phyloP scores from a whole-genome alignment of 2,113 vertebrate genomes.

The Dendrocopos noguchii region DNA sequence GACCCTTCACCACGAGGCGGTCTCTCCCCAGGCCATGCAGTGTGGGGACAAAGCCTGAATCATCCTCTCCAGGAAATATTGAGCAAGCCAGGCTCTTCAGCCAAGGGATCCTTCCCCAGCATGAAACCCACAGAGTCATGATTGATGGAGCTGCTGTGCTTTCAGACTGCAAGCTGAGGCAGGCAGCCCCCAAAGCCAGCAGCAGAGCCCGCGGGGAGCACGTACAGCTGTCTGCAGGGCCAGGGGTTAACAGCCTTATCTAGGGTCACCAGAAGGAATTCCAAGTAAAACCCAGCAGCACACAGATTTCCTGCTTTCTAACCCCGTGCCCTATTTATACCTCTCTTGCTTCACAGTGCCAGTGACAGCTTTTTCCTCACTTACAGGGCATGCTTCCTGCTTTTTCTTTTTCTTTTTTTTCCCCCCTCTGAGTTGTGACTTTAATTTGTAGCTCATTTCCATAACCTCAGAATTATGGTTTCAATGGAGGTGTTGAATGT shows the following conservation, averaged over 20 bases:
- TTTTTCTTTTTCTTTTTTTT: neutral
- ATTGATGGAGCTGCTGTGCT: conserved; percentile 5
- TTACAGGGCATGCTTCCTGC: conserved; percentile 71
- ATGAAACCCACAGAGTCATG: neutral
- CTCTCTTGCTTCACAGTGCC: conserved; percentile 84
- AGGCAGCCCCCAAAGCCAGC: conserved; percentile 11
- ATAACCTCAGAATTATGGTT: conserved; percentile 51
- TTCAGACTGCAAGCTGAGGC: neutral
- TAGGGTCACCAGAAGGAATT: conserved; percentile 92
- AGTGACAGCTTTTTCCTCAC: conserved; percentile 93
- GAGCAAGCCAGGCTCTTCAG: conserved; percentile 34
- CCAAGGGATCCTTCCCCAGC: neutral
- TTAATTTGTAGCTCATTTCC: conserved; percentile 66
- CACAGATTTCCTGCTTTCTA: conserved; percentile 93
- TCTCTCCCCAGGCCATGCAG: neutral
- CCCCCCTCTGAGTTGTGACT: conserved; percentile 56
- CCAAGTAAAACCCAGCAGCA: conserved; percentile 89
- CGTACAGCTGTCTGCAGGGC: conserved; percentile 44
- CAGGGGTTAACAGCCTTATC: conserved; percentile 93
- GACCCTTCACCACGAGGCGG: rapidly evolving
- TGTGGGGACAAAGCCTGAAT: neutral
- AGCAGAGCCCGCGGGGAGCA: neutral
- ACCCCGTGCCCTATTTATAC: conserved; percentile 96
- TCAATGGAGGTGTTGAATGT: conserved; percentile 57
- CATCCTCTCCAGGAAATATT: neutral